A percentile compares a stretch with the other conserved stretches of the same genome.
Conservation (phyloP, 2,888 invertebrate genomes). For the Polylopha cassiicola region DNA sequence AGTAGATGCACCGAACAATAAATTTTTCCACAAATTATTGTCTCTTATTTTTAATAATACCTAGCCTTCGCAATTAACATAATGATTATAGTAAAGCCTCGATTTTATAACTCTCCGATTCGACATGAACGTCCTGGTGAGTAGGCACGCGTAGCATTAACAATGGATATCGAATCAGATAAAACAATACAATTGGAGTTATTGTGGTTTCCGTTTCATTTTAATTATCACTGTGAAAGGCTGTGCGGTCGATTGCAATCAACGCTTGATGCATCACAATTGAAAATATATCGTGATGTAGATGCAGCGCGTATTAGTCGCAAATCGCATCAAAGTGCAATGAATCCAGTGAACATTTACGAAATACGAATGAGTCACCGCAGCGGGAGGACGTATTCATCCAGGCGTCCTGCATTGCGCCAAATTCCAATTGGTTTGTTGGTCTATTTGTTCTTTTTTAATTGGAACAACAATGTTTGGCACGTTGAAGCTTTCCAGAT, state of each 20-base stretch:
- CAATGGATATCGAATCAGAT: no score
- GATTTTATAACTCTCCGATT: no score
- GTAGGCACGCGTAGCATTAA: no score
- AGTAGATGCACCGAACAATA: no score
- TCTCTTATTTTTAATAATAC: no score
- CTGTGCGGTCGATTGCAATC: constrained; percentile 7
- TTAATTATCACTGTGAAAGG: constrained; percentile 2
- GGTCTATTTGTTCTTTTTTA: constrained; percentile 58
- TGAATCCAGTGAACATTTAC: constrained; percentile 49
- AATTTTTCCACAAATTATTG: no score
- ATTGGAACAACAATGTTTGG: constrained; percentile 47
- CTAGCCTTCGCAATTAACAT: no score
- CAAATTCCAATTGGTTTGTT: constrained; percentile 59
- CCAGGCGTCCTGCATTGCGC: constrained; percentile 70
- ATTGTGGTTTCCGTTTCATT: neutral
- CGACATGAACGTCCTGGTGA: no score
- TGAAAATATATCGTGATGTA: constrained; percentile 2
- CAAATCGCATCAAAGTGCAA: constrained; percentile 42
- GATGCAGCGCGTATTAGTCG: constrained; percentile 21
- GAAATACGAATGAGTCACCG: constrained; percentile 58
- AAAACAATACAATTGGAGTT: constrained; percentile 7
- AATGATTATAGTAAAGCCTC: no score
- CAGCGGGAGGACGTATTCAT: constrained; percentile 55
- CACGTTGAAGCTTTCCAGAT: constrained; percentile 29
- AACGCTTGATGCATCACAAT: constrained; percentile 8